Conservation (phyloP, 2,113 vertebrate genomes). For the Melanerpes aurifrons region DNA sequence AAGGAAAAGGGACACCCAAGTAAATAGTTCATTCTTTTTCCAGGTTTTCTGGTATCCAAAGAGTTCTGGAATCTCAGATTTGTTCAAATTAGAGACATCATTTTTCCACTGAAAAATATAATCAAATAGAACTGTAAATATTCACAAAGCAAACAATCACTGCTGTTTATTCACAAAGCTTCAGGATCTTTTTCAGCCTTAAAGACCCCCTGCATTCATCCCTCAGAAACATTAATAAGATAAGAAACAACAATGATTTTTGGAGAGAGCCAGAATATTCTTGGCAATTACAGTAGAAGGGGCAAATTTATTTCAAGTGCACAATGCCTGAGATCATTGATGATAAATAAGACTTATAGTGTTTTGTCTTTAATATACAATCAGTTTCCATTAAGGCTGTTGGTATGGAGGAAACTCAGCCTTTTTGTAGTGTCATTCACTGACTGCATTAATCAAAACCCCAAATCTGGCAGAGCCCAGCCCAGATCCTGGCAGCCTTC, state of each 20-base stretch:
- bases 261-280: background rate
- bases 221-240: background rate
- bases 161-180: background rate
- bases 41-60: background rate
- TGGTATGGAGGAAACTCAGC: background rate
- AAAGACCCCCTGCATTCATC: background rate
- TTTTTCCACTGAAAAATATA: background rate
- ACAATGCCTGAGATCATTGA: background rate
- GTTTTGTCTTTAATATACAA: background rate
- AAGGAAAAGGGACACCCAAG: background rate
- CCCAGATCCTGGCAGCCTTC: background rate
- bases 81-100: background rate
- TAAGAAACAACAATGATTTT: conserved; percentile 11
- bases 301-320: conserved; percentile 21
- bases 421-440: background rate
- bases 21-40: background rate
- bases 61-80: background rate
- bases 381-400: conserved; percentile 10
- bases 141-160: background rate
- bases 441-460: background rate
- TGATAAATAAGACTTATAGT: background rate
- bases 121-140: background rate
- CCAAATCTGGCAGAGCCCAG: background rate
- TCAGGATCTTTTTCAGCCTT: background rate
- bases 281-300: conserved; percentile 12